Base-by-base conservation (phyloP, 2,888 invertebrate genomes). In the Lycophotia porphyrea region DNA sequence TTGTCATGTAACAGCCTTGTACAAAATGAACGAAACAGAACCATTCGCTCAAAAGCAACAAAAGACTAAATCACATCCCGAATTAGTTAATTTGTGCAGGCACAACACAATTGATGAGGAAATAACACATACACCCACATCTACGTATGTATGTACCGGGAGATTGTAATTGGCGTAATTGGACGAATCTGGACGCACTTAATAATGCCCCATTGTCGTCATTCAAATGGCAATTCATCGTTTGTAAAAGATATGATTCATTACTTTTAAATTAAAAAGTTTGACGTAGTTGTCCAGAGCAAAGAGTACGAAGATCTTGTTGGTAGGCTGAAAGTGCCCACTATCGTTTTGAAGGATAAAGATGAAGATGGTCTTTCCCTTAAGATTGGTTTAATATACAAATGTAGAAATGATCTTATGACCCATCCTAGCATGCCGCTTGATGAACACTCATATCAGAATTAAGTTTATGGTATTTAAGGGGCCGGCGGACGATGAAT, bases 91-190 rank as follows among this genome's bases (percentile, higher is more conserved):
- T 96, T 95, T 95, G 96, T 95, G 94, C 95, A 94, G 93, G 95
- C 93, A 94, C 94, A 92, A 90, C 94, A 96, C 95, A 96, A 95
- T 96, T 94, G 93, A 93, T 92, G 94, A 95, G 95, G 95, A 96
- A 95, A 95, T 95, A 95, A 95, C 94, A 94, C 90, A 93, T 91
- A 91, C 90, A 89, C 86, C 88, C 87, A 87, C 84, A 89, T 88
- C 85, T 91, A 91, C 90, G 88, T 92, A 92, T 91, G 92, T 91
- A 91, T 91, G 92, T 93, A 93, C 94, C 94, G 93, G 95, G 94
- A 93, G 94, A 94, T 94, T 94, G 95, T 96, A 96, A 96, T 96
- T 96, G 96, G 94, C 93, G 94, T 96, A 96, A 96, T 96, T 96
- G 96, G 93, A 93, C 94, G 94, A 96, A 96, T 96, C 96, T 96